Conservation (phyloP, 37 sponge, comb jelly and placozoan species). For the Halichondria panicea region DNA sequence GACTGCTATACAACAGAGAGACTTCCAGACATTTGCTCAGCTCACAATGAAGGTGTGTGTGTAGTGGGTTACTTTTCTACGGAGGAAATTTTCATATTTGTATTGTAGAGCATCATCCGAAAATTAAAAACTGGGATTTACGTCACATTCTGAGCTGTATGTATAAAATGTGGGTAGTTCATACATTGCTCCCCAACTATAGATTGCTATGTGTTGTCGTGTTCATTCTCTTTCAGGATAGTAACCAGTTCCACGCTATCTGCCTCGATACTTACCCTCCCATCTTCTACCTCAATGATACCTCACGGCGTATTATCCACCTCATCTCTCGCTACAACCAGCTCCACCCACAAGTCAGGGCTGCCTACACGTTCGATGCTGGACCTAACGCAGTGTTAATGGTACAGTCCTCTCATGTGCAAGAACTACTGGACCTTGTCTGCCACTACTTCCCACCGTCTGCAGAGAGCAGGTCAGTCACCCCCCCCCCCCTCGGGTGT, state of each 20-base stretch:
- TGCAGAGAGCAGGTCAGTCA: neutral
- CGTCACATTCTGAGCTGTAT: neutral
- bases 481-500: neutral
- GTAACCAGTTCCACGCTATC: conserved; percentile 98
- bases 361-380: conserved; percentile 98
- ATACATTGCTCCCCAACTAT: neutral
- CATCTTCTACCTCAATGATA: conserved; percentile 90
- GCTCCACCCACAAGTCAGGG: conserved; percentile 57
- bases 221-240: conserved; percentile 60
- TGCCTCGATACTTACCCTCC: conserved; percentile 98
- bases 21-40: conserved; percentile 79
- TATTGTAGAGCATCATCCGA: too few species aligned
- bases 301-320: conserved; percentile 77
- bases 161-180: neutral
- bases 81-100: too few species aligned
- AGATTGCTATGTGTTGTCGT: neutral
- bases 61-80: neutral
- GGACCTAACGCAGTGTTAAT: conserved; percentile 98
- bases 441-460: conserved; percentile 72
- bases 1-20: conserved; percentile 70
- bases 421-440: conserved; percentile 57
- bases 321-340: conserved; percentile 83
- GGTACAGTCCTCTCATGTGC: conserved; percentile 44
- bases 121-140: neutral
- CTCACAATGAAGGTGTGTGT: conserved; percentile 81